These are phyloP conservation scores for Poecilia latipinna DNA, from an alignment of 2,113 vertebrate genomes.

Conservation along the genomic window DNA sequence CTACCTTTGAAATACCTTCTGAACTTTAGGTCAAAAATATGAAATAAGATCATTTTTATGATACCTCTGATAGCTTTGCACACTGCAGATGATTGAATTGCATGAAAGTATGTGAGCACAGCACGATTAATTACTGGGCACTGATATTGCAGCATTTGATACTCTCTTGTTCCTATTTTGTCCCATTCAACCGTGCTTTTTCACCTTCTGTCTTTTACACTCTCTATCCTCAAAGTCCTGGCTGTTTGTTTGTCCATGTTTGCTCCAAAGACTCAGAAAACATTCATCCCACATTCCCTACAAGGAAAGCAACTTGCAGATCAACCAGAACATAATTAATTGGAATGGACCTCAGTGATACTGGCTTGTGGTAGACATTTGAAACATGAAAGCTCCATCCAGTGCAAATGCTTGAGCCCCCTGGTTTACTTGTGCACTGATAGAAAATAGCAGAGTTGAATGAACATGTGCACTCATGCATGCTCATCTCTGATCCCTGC, in stretches of 20 bases:
- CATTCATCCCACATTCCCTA: constrained; percentile 25
- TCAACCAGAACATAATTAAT: not conserved
- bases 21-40: constrained; percentile 4
- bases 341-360: not conserved
- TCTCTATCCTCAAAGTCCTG: constrained; percentile 26
- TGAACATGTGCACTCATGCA: constrained; percentile 29
- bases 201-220: constrained; percentile 14
- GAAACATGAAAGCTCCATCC: constrained; percentile 15
- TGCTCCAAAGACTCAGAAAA: constrained; percentile 42
- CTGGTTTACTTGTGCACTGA: constrained; percentile 41
- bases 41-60: constrained; percentile 1
- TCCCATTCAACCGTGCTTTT: constrained; percentile 15
- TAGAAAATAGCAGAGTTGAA: constrained; percentile 20
- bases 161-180: constrained; percentile 33
- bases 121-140: constrained; percentile 11
- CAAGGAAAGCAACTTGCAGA: not conserved
- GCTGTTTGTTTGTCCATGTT: constrained; percentile 25
- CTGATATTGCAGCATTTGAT: constrained; percentile 38
- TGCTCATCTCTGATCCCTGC: constrained; percentile 42
- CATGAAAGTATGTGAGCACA: not conserved
- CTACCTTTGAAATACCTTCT: not conserved
- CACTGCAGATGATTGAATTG: not conserved
- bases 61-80: not conserved
- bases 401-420: constrained; percentile 26
- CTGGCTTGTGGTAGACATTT: constrained; percentile 9